Conservation (phyloP, 2,888 invertebrate species). For the Lagria hirta region DNA sequence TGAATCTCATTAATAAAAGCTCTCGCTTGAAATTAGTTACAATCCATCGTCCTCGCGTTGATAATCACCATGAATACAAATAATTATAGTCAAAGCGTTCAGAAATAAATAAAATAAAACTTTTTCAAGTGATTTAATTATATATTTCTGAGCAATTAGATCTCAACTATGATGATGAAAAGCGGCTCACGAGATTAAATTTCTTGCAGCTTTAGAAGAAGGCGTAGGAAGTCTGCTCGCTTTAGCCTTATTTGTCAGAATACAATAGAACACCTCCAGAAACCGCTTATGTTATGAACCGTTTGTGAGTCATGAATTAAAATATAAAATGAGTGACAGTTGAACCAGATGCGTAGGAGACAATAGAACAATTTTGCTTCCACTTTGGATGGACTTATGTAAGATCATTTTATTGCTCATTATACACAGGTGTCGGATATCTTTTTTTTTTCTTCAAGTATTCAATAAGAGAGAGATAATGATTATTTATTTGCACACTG, state of each 20-base stretch:
- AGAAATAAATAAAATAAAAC: constrained; percentile 30
- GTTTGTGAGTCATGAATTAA: constrained; percentile 35
- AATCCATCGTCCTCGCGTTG: constrained; percentile 26
- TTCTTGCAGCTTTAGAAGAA: constrained; percentile 30
- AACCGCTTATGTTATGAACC: constrained; percentile 31
- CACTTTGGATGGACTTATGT: constrained; percentile 10
- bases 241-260: constrained; percentile 36
- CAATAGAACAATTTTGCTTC: constrained; percentile 23
- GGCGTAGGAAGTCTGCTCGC: constrained; percentile 33
- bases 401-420: too few relatives aligned
- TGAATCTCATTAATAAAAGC: constrained; percentile 22
- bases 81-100: constrained; percentile 35
- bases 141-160: constrained; percentile 37
- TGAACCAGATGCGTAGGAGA: constrained; percentile 28
- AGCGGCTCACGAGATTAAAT: constrained; percentile 34
- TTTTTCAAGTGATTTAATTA: constrained; percentile 36
- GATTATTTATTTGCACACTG: too few relatives aligned
- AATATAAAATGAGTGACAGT: constrained; percentile 28
- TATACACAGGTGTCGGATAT: too few relatives aligned
- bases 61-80: constrained; percentile 34
- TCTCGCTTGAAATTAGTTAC: constrained; percentile 28
- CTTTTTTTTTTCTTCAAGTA: too few relatives aligned
- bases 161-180: constrained; percentile 34
- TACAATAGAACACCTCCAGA: constrained; percentile 39
- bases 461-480: too few relatives aligned